Conservation (phyloP, 2,797 vertebrate genomes). For the Thamnophis elegans region DNA sequence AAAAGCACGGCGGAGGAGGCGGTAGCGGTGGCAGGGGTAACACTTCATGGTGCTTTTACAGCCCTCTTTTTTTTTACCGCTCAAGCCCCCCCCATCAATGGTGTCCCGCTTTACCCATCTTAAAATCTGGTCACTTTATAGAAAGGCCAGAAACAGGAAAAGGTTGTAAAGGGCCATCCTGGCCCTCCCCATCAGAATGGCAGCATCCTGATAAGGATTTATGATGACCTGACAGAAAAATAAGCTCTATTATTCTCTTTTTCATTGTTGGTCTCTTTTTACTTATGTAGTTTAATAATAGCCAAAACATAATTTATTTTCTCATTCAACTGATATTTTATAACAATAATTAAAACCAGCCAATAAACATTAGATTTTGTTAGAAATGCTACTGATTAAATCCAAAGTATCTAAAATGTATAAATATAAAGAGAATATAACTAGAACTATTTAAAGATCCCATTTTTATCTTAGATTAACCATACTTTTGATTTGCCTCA, state of each 20-base stretch:
- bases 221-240: background rate
- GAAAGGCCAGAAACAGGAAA: no score
- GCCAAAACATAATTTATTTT: constrained; percentile 72
- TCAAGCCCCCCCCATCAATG: no score
- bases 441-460: constrained; percentile 82
- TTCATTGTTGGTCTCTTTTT: constrained; percentile 62
- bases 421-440: constrained; percentile 80
- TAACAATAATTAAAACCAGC: constrained; percentile 80
- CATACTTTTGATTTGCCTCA: constrained; percentile 78
- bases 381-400: constrained; percentile 79
- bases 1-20: no score
- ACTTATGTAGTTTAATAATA: constrained; percentile 66
- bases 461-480: constrained; percentile 82
- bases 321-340: constrained; percentile 65
- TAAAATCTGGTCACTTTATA: no score
- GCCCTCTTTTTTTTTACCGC: no score
- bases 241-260: constrained; percentile 39
- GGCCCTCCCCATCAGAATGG: no score
- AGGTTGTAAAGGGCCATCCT: no score
- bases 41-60: no score
- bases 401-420: constrained; percentile 79
- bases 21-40: no score
- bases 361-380: constrained; percentile 81
- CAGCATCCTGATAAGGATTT: no score
- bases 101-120: no score